phyloP scores from a whole-genome alignment of 2,797 vertebrate species.

The Lutra lutra region DNA sequence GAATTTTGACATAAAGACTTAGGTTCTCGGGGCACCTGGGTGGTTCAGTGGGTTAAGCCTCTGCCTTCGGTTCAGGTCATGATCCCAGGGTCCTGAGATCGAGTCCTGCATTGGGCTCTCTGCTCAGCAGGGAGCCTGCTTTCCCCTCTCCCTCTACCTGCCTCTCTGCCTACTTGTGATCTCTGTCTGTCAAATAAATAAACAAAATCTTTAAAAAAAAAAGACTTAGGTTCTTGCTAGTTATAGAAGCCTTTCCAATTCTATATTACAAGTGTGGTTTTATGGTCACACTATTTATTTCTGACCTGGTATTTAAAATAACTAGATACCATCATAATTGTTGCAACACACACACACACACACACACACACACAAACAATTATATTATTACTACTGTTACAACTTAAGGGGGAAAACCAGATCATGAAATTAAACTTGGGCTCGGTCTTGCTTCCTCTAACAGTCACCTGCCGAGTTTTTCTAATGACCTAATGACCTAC shows the following conservation, averaged over 20 bases:
- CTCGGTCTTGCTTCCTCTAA: background rate
- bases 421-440: background rate
- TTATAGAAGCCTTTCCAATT: background rate
- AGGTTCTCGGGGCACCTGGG: background rate
- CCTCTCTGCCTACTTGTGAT: too few species aligned
- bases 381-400: background rate
- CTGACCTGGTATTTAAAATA: background rate
- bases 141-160: too few species aligned
- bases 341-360: background rate
- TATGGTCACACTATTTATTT: background rate
- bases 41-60: too few species aligned
- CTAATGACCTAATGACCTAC: background rate
- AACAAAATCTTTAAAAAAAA: background rate
- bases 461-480: background rate
- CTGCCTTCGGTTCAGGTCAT: too few species aligned
- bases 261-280: background rate
- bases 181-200: too few species aligned
- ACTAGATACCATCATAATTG: background rate
- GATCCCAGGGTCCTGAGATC: too few species aligned
- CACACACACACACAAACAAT: background rate
- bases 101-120: too few species aligned
- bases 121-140: too few species aligned
- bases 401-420: background rate
- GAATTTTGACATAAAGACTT: background rate
- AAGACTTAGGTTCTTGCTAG: background rate